Conservation (phyloP, 2,113 vertebrate species). For the Chaetorhynchus papuensis region DNA sequence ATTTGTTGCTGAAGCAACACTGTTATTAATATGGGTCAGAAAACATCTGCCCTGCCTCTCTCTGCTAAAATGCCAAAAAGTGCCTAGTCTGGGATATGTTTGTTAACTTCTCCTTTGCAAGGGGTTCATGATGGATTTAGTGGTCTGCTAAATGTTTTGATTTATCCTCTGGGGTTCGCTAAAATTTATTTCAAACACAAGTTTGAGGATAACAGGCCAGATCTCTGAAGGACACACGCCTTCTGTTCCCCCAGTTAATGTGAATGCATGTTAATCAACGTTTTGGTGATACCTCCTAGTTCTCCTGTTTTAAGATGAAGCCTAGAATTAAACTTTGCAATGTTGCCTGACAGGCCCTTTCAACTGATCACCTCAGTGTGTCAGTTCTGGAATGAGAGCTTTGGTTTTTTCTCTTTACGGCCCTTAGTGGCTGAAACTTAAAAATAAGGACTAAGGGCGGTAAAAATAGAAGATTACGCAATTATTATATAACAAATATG, state of each 20-base stretch:
- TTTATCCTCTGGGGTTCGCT: neutral
- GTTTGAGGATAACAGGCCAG: neutral
- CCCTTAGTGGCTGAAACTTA: neutral
- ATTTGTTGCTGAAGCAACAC: neutral
- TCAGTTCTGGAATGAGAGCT: neutral
- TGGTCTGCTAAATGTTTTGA: neutral
- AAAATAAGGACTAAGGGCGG: neutral
- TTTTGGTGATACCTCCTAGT: neutral
- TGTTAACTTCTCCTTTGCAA: neutral
- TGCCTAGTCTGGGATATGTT: neutral
- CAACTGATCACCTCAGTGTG: neutral
- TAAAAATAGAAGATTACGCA: slow-evolving; percentile 8
- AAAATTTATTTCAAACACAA: neutral
- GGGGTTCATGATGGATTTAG: neutral
- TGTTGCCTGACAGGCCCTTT: neutral
- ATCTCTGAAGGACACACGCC: neutral
- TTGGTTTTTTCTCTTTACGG: neutral
- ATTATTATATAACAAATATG: slow-evolving; percentile 15
- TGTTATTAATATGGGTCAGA: neutral
- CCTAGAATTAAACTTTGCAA: neutral
- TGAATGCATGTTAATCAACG: neutral
- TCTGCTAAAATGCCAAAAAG: neutral
- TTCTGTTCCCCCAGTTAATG: neutral
- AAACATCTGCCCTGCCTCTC: neutral
- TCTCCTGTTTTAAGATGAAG: neutral